These are phyloP conservation scores for Tyria jacobaeae DNA, from an alignment of 2,888 invertebrate genomes.

Conservation along the genomic window DNA sequence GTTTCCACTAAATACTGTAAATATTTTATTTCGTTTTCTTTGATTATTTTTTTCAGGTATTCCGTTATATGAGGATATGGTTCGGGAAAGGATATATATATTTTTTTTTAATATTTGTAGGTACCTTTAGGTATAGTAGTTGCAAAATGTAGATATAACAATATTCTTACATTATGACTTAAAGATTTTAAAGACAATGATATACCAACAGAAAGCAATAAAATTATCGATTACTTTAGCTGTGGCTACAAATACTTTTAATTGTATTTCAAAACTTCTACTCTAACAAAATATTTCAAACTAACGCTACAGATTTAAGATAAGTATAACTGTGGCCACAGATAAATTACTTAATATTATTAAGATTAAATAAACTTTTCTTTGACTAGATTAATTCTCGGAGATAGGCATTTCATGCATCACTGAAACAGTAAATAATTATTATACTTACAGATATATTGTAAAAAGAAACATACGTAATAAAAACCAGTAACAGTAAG, in stretches of 20 bases:
- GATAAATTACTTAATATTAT: constrained; percentile 30
- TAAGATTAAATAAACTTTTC: constrained; percentile 40
- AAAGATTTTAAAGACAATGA: constrained; percentile 41
- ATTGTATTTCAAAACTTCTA: constrained; percentile 36
- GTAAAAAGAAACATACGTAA: constrained; percentile 3
- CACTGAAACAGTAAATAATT: constrained; percentile 25
- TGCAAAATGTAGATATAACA: constrained; percentile 51
- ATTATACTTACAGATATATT: not conserved
- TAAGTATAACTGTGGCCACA: constrained; percentile 28
- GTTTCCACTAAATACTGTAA: constrained; percentile 73
- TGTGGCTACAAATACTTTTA: constrained; percentile 25
- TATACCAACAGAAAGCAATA: constrained; percentile 45
- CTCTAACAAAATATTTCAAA: constrained; percentile 31
- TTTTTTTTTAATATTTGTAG: constrained; percentile 32
- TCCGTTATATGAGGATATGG: constrained; percentile 81
- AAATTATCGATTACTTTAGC: constrained; percentile 37
- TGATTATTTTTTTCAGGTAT: constrained; percentile 80
- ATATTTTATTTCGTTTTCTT: constrained; percentile 64
- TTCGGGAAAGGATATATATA: constrained; percentile 46
- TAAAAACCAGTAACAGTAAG: not conserved
- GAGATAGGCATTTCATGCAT: constrained; percentile 50
- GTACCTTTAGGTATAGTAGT: constrained; percentile 33
- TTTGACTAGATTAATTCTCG: constrained; percentile 55
- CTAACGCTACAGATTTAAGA: constrained; percentile 40
- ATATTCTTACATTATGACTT: constrained; percentile 41